Conservation (phyloP, 2,888 invertebrate genomes). For the Eudemis profundana region DNA sequence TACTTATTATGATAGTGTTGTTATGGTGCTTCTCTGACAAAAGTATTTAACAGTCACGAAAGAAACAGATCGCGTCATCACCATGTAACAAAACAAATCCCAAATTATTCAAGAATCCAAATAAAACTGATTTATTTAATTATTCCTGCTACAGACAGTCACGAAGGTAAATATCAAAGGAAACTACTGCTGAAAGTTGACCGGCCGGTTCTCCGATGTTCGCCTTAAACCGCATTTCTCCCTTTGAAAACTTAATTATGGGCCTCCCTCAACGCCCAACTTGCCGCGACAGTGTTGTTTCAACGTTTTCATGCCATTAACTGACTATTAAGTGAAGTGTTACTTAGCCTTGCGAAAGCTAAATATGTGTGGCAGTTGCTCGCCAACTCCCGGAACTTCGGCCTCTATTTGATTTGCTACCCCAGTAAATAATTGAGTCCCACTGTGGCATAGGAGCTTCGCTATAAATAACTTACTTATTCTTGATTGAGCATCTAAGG, state of each 20-base stretch:
- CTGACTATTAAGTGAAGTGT: conserved; percentile 57
- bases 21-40: no score
- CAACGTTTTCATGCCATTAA: conserved; percentile 63
- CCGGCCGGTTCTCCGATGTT: conserved; percentile 60
- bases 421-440: conserved; percentile 54
- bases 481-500: conserved; percentile 36
- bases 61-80: no score
- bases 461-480: conserved; percentile 28
- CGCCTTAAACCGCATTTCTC: conserved; percentile 70
- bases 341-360: conserved; percentile 53
- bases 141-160: not conserved
- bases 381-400: conserved; percentile 47
- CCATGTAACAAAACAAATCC: no score
- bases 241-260: conserved; percentile 76
- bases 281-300: conserved; percentile 55
- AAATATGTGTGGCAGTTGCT: conserved; percentile 54
- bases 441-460: conserved; percentile 35
- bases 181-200: conserved; percentile 51
- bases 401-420: conserved; percentile 55
- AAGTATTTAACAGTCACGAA: no score
- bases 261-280: conserved; percentile 52
- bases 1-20: no score
- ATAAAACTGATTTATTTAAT: not conserved
- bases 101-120: no score
- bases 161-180: conserved; percentile 40